A percentile compares a stretch with the other conserved stretches of the same genome.
These are phyloP conservation scores for Hephaestus fuliginosus DNA, from an alignment of 2,797 vertebrate species.

Conservation along the genomic window DNA sequence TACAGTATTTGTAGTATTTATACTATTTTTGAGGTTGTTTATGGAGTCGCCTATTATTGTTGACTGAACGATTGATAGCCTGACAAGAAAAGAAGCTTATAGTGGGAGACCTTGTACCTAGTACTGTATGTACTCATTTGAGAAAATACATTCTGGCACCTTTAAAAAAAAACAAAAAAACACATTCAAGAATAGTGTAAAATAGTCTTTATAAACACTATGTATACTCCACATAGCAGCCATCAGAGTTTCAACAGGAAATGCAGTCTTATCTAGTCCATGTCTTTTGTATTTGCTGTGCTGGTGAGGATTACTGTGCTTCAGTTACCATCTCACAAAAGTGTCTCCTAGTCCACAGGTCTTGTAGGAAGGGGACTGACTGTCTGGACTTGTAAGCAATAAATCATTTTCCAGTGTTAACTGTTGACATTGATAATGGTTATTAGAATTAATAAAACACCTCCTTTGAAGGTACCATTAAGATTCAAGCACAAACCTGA, in stretches of 20 bases:
- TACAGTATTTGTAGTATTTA: not conserved
- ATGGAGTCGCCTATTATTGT: not conserved
- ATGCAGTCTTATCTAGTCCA: not conserved
- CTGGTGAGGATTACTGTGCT: not conserved
- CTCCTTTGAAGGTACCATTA: not conserved
- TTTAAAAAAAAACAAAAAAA: not conserved
- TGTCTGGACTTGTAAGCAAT: slow-evolving; percentile 7
- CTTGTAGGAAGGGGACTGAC: not conserved
- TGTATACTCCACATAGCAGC: not conserved
- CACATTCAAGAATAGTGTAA: not conserved
- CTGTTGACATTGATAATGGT: not conserved
- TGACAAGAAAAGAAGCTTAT: not conserved
- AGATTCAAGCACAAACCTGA: not conserved
- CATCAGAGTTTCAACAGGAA: slow-evolving; percentile 6
- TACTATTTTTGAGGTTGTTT: not conserved
- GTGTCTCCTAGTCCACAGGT: slow-evolving; percentile 11
- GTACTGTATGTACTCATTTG: not conserved
- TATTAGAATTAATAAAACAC: not conserved
- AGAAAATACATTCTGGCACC: not conserved
- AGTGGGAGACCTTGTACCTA: not conserved
- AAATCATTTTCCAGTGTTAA: not conserved
- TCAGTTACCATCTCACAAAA: not conserved
- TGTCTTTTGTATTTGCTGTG: not conserved
- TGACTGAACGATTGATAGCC: not conserved
- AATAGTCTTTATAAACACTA: not conserved